Evolutionary conservation across 2,888 invertebrate genomes (phyloP), one percentile per base, ranked within the genome.

Genomic region (Drymonia ruficornis): DNA sequence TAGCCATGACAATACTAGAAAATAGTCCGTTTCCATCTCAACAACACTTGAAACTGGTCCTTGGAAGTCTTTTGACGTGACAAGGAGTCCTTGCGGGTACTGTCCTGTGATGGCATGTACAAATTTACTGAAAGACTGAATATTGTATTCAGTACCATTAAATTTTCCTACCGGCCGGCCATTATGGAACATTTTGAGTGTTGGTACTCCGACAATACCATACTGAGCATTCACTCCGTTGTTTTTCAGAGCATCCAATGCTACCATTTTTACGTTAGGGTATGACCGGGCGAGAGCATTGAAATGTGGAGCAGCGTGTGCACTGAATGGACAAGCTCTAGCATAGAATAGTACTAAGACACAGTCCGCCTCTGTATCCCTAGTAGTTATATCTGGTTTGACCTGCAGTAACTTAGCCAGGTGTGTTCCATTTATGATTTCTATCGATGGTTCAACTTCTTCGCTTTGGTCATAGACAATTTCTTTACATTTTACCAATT

Each of bases 161-260:
- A 95, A 98, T 89, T 97, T 97, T 0, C 96, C 96, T 28, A 97
- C 95, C 0, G 97, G 95, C 65, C 96, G 94, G 0, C 98, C 98
- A 84, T 98, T 98, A 74, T 98, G 98, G 74, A 98, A 97, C 62
- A 99, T 93, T 89, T 98, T 94, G 34, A 98, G 81, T 3, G 98
- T 97, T 8, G 98, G 98, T 40, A 98, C 96, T 16, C 98, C 98
- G 9, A 98, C 96, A 56, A 98, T 96, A 11, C 98, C 98, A 85
- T 97, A 98, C 71, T 98, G 97, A 0, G 98, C 97, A 87, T 98
- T 98, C 49, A 98, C 96, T 59, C 96, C 95, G 77, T 96, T 95
- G 74, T 96, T 95, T 78, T 95, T 95, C 69, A 96, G 94, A 1
- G 98, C 98, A 93, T 99, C 98, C 16, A 99, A 95, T 2, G 97